These are phyloP conservation scores for Anser cygnoides DNA, from an alignment of 2,113 vertebrate genomes.

Conservation along the genomic window DNA sequence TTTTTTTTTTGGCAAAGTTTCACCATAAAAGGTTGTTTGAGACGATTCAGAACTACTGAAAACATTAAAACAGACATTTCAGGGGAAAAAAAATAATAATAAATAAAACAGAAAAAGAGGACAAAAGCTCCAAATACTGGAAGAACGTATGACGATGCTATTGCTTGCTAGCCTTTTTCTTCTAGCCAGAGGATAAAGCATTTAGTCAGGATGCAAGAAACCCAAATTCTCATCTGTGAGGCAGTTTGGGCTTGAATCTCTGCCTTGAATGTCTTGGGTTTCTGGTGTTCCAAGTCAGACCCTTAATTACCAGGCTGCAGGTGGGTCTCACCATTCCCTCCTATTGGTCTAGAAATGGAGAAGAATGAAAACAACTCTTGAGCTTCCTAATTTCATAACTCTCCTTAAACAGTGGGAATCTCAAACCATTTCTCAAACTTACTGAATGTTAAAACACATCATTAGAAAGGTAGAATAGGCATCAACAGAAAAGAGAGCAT, in stretches of 20 bases:
- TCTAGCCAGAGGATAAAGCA: neutral
- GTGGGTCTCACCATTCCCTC: neutral
- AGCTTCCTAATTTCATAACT: neutral
- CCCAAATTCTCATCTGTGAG: neutral
- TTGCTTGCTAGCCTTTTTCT: neutral
- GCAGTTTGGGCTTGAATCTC: neutral
- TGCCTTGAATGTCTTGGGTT: no score
- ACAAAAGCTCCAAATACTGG: neutral
- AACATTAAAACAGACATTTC: neutral
- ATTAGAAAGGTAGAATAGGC: neutral
- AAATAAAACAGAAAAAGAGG: neutral
- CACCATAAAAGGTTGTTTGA: neutral
- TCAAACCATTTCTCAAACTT: neutral
- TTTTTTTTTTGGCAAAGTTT: neutral
- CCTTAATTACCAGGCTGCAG: neutral
- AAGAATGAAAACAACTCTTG: neutral
- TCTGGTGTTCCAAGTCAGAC: neutral
- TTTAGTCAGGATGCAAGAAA: neutral
- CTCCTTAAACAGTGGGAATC: neutral
- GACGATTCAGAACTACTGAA: neutral
- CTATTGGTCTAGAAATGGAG: neutral
- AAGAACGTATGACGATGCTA: neutral
- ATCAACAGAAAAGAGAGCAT: neutral
- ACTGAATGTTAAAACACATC: neutral
- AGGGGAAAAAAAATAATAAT: no score